Percentiles rank a stretch among this genome's conserved stretches.
These are phyloP conservation scores for Aphelocoma coerulescens DNA, from an alignment of 2,113 vertebrate genomes.

Conservation along the genomic window DNA sequence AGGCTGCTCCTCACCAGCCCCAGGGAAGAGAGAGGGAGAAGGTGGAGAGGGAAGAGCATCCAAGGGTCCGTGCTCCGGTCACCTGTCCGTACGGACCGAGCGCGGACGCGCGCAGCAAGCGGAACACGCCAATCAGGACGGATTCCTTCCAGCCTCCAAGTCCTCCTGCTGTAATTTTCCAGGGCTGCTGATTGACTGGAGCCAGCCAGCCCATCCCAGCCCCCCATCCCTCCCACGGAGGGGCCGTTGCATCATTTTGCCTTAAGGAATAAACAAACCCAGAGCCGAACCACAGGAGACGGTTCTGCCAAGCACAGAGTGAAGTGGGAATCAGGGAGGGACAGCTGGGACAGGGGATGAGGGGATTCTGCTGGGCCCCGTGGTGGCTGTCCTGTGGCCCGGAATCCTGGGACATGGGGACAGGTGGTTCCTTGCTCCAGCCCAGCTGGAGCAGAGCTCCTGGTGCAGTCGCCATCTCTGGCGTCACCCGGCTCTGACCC, in stretches of 20 bases:
- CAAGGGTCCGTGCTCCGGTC: rapidly evolving
- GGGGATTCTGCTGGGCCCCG: not conserved
- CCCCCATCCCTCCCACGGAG: constrained; percentile 38
- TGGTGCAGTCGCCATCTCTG: rapidly evolving
- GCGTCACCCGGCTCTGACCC: not conserved
- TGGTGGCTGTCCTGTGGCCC: not conserved
- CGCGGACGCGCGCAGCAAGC: rapidly evolving
- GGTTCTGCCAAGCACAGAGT: not conserved
- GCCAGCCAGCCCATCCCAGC: constrained; percentile 33
- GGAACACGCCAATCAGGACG: not conserved
- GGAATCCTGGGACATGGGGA: not conserved
- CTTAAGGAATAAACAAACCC: constrained; percentile 43
- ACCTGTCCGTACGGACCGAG: rapidly evolving
- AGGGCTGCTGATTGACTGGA: constrained; percentile 29
- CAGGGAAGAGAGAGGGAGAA: not conserved
- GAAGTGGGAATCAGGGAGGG: not conserved
- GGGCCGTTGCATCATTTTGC: constrained; percentile 53
- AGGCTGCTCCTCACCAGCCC: not conserved
- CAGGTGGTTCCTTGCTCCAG: not conserved
- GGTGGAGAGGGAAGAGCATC: not conserved
- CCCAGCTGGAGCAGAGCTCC: not conserved
- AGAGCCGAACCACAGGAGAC: not conserved
- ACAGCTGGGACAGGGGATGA: rapidly evolving
- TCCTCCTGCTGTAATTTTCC: constrained; percentile 40
- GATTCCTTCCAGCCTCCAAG: not conserved